Conservation (phyloP, 2,888 invertebrate species). For the Drosophila planitibia region DNA sequence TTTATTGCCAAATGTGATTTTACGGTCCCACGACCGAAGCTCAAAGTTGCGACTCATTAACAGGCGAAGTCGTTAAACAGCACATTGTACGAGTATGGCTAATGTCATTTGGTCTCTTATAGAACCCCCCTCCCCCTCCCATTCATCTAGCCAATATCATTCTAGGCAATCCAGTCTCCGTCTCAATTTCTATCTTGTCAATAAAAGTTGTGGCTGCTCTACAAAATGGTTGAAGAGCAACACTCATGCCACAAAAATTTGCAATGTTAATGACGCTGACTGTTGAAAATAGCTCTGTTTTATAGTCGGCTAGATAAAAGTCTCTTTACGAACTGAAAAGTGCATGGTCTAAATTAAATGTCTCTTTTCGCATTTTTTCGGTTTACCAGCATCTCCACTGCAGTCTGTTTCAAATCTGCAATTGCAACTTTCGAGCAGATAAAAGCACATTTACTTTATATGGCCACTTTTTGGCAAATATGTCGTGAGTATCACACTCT, state of each 20-base stretch:
- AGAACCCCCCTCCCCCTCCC: neutral
- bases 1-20: constrained; percentile 73
- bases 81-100: constrained; percentile 61
- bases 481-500: neutral
- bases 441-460: neutral
- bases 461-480: neutral
- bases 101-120: constrained; percentile 48
- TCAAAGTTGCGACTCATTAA: constrained; percentile 72
- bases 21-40: constrained; percentile 50
- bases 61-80: constrained; percentile 75
- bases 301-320: constrained; percentile 51
- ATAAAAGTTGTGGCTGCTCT: constrained; percentile 57
- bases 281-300: constrained; percentile 41
- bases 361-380: neutral
- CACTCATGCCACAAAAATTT: constrained; percentile 43
- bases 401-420: neutral
- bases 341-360: constrained; percentile 28
- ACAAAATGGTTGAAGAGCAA: constrained; percentile 18
- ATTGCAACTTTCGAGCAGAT: neutral
- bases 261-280: constrained; percentile 58
- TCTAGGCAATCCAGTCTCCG: neutral
- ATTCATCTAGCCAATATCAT: neutral
- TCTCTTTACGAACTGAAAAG: constrained; percentile 51
- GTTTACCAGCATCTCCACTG: neutral
- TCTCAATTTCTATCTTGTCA: constrained; percentile 36